Evolutionary conservation across 2,888 invertebrate genomes (phyloP).

Genomic region (Drosophila borborema): DNA sequence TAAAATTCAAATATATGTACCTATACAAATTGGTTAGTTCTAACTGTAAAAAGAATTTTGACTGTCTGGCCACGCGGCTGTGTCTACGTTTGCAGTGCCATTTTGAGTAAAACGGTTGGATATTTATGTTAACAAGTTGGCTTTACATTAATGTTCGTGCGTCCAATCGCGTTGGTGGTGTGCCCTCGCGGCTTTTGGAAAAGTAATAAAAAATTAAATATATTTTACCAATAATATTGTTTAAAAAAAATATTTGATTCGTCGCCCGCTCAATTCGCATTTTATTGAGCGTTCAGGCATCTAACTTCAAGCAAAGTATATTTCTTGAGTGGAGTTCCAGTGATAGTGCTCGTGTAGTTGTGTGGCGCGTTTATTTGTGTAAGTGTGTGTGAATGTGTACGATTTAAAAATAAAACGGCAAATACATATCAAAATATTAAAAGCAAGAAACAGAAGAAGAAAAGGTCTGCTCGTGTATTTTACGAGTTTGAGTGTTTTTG

Average conservation of each 20-base stretch:
- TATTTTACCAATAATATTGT: conserved; percentile 7
- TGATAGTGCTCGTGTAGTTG: conserved; percentile 31
- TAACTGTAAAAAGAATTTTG: conserved; percentile 20
- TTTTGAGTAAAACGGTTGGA: conserved; percentile 41
- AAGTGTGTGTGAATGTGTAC: conserved; percentile 43
- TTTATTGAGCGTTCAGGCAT: conserved; percentile 7
- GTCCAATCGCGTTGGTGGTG: conserved; percentile 47
- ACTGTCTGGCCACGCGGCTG: conserved; percentile 35
- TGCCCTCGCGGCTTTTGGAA: conserved; percentile 38
- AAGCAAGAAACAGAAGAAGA: conserved; percentile 55
- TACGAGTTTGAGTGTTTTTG: conserved; percentile 15
- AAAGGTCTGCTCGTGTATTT: conserved; percentile 32
- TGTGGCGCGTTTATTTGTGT: conserved; percentile 27
- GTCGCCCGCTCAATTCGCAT: conserved; percentile 15
- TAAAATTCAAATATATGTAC: background rate
- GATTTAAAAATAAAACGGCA: conserved; percentile 80
- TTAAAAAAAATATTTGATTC: conserved; percentile 4
- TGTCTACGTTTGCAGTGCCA: conserved; percentile 40
- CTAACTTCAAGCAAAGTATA: background rate
- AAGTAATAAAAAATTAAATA: conserved; percentile 13
- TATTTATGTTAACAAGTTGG: conserved; percentile 13
- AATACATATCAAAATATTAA: conserved; percentile 76
- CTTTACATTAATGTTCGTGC: conserved; percentile 48
- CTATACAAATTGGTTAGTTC: background rate
- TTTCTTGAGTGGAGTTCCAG: conserved; percentile 22